These are phyloP conservation scores for Aphaenogaster floridana DNA, from an alignment of 1,140 invertebrate species.

Conservation along the genomic window DNA sequence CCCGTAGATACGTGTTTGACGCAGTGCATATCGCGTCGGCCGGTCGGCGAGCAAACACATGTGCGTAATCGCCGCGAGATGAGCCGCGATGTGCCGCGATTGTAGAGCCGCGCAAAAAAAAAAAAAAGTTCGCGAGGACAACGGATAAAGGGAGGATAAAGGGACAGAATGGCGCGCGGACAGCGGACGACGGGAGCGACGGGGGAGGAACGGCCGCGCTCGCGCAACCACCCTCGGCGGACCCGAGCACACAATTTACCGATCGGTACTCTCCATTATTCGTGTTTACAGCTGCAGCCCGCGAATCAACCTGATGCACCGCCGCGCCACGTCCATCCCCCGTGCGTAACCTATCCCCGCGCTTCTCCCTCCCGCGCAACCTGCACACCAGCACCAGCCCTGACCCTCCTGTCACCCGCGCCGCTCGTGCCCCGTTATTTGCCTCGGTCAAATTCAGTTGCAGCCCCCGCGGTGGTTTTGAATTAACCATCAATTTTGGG, in stretches of 20 bases:
- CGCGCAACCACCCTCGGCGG: constrained; percentile 63
- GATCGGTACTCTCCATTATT: constrained; percentile 82
- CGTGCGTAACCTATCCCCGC: neutral
- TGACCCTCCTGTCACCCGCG: constrained; percentile 16
- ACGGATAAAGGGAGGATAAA: constrained; percentile 32
- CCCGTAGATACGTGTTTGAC: neutral
- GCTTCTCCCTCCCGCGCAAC: neutral
- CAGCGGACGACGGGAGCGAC: neutral
- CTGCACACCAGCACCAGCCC: neutral
- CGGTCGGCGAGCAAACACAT: constrained; percentile 7
- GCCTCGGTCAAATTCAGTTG: constrained; percentile 78
- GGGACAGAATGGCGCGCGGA: neutral
- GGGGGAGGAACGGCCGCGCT: neutral
- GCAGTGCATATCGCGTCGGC: constrained; percentile 16
- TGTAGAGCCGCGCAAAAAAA: neutral
- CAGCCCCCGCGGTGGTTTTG: constrained; percentile 77
- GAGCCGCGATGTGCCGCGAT: constrained; percentile 1
- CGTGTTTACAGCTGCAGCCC: constrained; percentile 80
- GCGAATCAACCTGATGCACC: constrained; percentile 78
- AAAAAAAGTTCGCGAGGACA: constrained; percentile 15
- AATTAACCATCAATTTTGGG: constrained; percentile 81
- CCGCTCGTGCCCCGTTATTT: constrained; percentile 73
- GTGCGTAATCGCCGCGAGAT: constrained; percentile 24
- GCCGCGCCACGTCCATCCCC: constrained; percentile 7
- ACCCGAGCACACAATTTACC: constrained; percentile 79